phyloP scores from a whole-genome alignment of 2,888 invertebrate species.

The Actias luna region DNA sequence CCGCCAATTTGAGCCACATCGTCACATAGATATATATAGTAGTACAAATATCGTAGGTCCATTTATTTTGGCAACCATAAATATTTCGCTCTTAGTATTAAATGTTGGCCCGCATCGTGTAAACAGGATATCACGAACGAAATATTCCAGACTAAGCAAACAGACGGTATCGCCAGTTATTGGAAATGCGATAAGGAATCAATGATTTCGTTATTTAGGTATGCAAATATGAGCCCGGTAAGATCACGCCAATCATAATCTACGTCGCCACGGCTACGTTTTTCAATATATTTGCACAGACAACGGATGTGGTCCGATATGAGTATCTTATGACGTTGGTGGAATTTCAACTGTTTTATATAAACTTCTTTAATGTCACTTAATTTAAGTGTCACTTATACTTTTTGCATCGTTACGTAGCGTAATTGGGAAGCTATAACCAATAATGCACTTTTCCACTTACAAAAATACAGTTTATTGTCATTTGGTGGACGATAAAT shows the following conservation, averaged over 20 bases:
- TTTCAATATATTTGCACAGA: not conserved
- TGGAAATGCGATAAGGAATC: conserved; percentile 39
- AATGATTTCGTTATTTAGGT: conserved; percentile 26
- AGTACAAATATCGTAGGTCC: not conserved
- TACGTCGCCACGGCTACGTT: not conserved
- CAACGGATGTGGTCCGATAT: conserved; percentile 11
- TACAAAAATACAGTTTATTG: not conserved
- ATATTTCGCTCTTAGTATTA: not conserved
- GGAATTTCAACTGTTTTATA: not conserved
- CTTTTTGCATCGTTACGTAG: not conserved
- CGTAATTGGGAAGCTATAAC: not conserved
- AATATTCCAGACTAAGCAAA: conserved; percentile 16
- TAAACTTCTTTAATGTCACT: not conserved
- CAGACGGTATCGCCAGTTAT: conserved; percentile 21
- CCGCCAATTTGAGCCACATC: not conserved
- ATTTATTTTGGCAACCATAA: not conserved
- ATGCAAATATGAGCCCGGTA: conserved; percentile 13
- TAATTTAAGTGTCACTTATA: not conserved
- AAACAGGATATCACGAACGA: conserved; percentile 16
- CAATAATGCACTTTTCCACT: not conserved
- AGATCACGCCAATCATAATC: conserved; percentile 12
- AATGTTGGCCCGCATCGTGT: not conserved
- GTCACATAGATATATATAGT: not conserved
- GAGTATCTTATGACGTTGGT: conserved; percentile 7
- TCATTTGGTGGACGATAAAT: not conserved